Conservation (phyloP, 2,113 vertebrate species). For the Sardina pilchardus region DNA sequence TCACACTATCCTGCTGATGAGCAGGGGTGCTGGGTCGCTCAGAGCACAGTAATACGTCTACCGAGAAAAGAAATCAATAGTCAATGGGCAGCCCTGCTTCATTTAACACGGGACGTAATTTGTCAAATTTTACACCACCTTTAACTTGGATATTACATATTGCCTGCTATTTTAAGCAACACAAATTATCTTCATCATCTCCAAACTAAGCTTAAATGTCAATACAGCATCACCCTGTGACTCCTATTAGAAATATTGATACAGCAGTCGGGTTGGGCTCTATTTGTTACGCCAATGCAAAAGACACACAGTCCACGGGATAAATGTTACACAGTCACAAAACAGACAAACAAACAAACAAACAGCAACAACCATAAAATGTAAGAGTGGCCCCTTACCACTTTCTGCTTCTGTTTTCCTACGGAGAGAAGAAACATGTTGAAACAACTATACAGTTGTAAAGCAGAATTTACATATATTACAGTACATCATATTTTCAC, state of each 20-base stretch:
- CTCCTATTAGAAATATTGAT: not conserved
- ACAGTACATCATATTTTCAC: not conserved
- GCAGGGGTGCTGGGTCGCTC: not conserved
- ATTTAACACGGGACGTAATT: not conserved
- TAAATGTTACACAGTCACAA: not conserved
- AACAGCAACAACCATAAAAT: not conserved
- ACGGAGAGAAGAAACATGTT: constrained; percentile 63
- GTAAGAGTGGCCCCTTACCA: constrained; percentile 76
- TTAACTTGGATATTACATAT: not conserved
- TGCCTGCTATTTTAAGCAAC: constrained; percentile 2
- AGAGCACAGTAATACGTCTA: not conserved
- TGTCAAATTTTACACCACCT: not conserved
- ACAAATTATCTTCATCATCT: not conserved
- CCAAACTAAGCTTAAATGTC: not conserved
- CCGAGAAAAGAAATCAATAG: not conserved
- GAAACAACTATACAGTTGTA: not conserved
- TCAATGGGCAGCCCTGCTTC: not conserved
- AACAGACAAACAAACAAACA: not conserved
- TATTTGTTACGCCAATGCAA: not conserved
- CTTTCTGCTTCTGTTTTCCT: constrained; percentile 99
- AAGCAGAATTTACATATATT: not conserved
- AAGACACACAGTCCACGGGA: not conserved
- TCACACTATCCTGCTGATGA: not conserved
- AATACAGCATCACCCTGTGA: not conserved
- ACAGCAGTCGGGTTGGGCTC: not conserved